phyloP scores from a whole-genome alignment of 2,888 invertebrate species.

The Glaucopsyche alexis region DNA sequence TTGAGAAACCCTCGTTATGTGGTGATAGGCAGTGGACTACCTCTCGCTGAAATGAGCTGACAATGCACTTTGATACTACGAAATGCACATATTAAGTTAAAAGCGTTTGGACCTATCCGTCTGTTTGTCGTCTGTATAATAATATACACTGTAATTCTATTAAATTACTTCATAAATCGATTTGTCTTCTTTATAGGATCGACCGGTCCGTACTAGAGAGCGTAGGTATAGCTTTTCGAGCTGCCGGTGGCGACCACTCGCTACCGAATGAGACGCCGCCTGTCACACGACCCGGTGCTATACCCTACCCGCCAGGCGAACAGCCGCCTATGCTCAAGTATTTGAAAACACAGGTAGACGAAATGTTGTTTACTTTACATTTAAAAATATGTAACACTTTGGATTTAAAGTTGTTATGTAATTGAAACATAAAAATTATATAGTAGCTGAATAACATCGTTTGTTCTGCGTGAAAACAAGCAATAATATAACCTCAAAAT shows the following conservation, averaged over 20 bases:
- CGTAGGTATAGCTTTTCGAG: constrained; percentile 66
- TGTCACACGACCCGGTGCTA: constrained; percentile 47
- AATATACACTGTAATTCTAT: too few species aligned
- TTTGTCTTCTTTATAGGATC: constrained; percentile 48
- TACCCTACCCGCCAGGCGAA: constrained; percentile 65
- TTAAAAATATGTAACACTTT: too few species aligned
- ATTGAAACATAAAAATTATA: too few species aligned
- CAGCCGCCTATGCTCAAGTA: constrained; percentile 70
- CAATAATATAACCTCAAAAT: background rate
- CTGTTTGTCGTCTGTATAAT: too few species aligned
- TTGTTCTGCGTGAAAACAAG: background rate
- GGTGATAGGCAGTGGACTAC: too few species aligned
- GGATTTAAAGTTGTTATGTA: too few species aligned
- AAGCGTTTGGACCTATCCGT: too few species aligned
- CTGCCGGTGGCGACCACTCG: constrained; percentile 60
- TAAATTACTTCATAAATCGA: background rate
- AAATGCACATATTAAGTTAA: too few species aligned
- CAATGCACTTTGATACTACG: too few species aligned
- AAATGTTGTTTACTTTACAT: background rate
- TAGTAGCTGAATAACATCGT: background rate
- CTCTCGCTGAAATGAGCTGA: too few species aligned
- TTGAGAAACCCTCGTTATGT: too few species aligned
- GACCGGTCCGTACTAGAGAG: constrained; percentile 71
- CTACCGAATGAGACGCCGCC: constrained; percentile 46
- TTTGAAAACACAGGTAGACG: constrained; percentile 62